phyloP scores from a whole-genome alignment of 30 jellyfish, hydroid and myxozoan genomes.

The Chrysaora quinquecirrha region DNA sequence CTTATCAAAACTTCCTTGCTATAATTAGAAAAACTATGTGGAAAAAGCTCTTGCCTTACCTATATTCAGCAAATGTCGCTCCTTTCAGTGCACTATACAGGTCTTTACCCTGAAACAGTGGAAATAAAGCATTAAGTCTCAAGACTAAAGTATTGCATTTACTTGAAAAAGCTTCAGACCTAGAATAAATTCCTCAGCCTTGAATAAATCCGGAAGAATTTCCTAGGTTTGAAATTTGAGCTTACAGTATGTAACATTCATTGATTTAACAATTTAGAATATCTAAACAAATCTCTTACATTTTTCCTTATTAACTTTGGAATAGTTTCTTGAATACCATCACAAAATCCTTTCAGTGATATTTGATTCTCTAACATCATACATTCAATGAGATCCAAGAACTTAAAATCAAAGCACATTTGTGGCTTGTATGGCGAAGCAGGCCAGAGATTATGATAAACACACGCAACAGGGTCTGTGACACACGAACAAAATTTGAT shows the following conservation, averaged over 20 bases:
- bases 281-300: not conserved
- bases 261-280: not conserved
- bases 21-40: no score
- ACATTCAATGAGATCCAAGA: slow-evolving; percentile 1
- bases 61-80: not conserved
- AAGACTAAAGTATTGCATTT: not conserved
- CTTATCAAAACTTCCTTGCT: no score
- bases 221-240: not conserved
- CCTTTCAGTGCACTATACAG: not conserved
- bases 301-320: slow-evolving; percentile 17
- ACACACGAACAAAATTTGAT: slow-evolving; percentile 9
- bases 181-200: not conserved
- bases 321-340: slow-evolving; percentile 12
- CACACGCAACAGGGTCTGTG: not conserved
- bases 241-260: no score
- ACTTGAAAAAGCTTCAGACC: not conserved
- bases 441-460: slow-evolving; percentile 14
- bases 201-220: not conserved
- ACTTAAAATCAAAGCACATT: slow-evolving; percentile 5
- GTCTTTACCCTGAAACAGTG: not conserved
- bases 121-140: not conserved
- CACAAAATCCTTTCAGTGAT: slow-evolving; percentile 27
- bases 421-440: slow-evolving; percentile 35
- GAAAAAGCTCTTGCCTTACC: no score
- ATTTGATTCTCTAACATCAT: slow-evolving; percentile 1